Conservation (phyloP, 2,888 invertebrate species). For the Cryptus viduatorius region DNA sequence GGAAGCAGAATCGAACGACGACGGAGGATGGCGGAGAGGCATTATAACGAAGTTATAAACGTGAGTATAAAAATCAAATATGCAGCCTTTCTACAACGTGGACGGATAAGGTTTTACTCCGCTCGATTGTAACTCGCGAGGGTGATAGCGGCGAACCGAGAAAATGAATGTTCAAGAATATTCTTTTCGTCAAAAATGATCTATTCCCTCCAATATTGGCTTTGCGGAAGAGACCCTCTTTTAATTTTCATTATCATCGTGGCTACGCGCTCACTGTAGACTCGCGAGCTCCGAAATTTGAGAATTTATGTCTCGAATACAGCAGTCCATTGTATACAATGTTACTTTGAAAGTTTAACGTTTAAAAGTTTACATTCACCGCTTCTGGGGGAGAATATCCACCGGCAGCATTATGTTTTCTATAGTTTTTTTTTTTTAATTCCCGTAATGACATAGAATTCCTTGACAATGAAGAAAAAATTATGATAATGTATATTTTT, state of each 20-base stretch:
- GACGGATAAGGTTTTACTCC: constrained; percentile 75
- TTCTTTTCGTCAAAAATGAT: constrained; percentile 64
- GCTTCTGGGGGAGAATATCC: no score
- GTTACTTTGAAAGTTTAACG: no score
- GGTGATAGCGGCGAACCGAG: constrained; percentile 5
- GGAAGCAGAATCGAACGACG: constrained; percentile 43
- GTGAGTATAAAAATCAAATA: constrained; percentile 79
- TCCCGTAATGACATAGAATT: no score
- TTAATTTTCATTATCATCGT: constrained; percentile 52
- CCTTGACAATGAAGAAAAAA: no score
- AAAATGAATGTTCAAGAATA: constrained; percentile 31
- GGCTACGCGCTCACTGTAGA: no score
- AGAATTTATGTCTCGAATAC: constrained; percentile 25
- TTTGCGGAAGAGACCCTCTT: constrained; percentile 51
- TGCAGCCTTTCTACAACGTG: constrained; percentile 72
- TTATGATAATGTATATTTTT: no score
- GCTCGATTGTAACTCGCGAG: constrained; percentile 66
- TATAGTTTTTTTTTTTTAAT: no score
- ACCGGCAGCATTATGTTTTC: no score
- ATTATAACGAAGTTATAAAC: constrained; percentile 77
- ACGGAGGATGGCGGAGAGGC: constrained; percentile 66
- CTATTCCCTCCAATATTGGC: constrained; percentile 67
- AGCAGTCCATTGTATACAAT: constrained; percentile 3
- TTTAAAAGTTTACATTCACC: no score
- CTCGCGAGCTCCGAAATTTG: neutral